Evolutionary conservation across 2,888 invertebrate species (phyloP).

Genomic region (Antitype chi): DNA sequence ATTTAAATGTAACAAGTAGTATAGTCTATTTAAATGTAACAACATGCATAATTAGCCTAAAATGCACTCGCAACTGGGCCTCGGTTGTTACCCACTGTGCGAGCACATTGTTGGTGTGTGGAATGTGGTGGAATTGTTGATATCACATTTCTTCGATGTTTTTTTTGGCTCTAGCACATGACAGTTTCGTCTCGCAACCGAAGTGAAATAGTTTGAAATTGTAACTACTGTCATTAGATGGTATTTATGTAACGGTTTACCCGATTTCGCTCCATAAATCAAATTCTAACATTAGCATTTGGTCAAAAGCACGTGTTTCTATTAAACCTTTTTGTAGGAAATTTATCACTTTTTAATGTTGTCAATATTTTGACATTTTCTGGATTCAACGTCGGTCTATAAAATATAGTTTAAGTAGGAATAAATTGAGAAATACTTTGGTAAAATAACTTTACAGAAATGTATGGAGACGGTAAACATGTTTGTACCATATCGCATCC

Average conservation of each 20-base stretch:
- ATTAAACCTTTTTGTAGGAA: constrained; percentile 21
- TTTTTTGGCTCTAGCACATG: not conserved
- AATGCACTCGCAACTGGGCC: not conserved
- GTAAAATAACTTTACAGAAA: constrained; percentile 8
- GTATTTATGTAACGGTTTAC: not conserved
- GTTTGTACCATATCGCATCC: constrained; percentile 73
- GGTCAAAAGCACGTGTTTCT: not conserved
- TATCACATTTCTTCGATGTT: not conserved
- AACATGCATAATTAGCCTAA: not conserved
- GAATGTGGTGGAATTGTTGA: no score
- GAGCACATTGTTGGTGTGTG: not conserved
- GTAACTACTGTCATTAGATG: not conserved
- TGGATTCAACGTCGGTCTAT: not conserved
- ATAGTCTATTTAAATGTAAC: no score
- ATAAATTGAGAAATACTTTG: not conserved
- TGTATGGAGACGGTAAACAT: constrained; percentile 68
- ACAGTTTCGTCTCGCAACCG: not conserved
- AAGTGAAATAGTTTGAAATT: not conserved
- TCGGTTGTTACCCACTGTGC: not conserved
- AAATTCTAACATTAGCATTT: not conserved
- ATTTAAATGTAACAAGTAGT: no score
- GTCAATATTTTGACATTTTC: constrained; percentile 8
- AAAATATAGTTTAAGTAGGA: not conserved
- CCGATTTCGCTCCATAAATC: not conserved
- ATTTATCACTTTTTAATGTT: not conserved